Evolutionary conservation across 2,797 vertebrate genomes (phyloP).

Genomic region (Bryconaethiops microstoma): DNA sequence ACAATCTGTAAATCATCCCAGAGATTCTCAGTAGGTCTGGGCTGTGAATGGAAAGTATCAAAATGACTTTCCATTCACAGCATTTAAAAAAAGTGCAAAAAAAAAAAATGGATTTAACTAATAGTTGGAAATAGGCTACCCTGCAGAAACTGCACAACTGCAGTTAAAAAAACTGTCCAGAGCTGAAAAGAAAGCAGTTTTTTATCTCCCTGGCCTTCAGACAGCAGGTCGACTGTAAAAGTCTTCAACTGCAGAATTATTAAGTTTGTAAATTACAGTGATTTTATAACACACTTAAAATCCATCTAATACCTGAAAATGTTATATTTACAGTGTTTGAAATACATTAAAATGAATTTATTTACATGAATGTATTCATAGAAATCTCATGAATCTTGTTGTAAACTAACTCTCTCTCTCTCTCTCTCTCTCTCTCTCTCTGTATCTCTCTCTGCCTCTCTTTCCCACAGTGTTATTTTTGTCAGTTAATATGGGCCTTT

Average conservation of each 20-base stretch:
- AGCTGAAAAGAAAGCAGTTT: too few species aligned
- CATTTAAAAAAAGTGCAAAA: too few species aligned
- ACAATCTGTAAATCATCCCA: too few species aligned
- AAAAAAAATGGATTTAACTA: too few species aligned
- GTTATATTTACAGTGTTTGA: not conserved
- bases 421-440: conserved; percentile 39
- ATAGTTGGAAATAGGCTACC: too few species aligned
- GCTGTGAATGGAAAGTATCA: too few species aligned
- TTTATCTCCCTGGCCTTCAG: not conserved
- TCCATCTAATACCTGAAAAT: not conserved
- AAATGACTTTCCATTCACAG: too few species aligned
- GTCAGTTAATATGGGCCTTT: conserved; percentile 64
- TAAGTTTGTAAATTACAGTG: not conserved
- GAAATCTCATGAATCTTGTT: not conserved
- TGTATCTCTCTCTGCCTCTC: conserved; percentile 25
- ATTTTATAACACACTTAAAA: not conserved
- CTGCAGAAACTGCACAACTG: not conserved
- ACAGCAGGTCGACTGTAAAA: not conserved
- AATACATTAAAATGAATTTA: not conserved
- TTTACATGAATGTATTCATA: not conserved
- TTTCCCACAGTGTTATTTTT: conserved; percentile 72
- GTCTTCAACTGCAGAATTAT: not conserved
- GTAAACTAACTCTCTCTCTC: not conserved
- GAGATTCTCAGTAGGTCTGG: too few species aligned
- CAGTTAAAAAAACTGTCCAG: not conserved